Base-by-base conservation (phyloP, 2,888 invertebrate species). In the Amiota communis region DNA sequence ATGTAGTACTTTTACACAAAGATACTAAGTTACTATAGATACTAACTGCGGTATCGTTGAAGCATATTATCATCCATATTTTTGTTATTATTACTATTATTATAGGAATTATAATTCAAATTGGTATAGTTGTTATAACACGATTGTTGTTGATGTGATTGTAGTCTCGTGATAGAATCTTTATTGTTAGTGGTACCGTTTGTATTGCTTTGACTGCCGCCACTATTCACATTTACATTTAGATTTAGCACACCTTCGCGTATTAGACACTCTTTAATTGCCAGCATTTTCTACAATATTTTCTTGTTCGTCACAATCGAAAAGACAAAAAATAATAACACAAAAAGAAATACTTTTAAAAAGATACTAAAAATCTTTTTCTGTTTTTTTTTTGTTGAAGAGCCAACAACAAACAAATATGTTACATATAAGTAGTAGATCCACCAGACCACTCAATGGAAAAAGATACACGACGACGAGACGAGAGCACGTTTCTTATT, bases 231-330 rank as follows among this genome's bases (percentile, higher is more conserved):
- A 72, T 72, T 71, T 71, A 49, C 73, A 76, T 82, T 82, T 74
- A 85, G 76, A 79, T 87, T 87, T 63, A 87, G 81, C 46, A 87
- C 87, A 79, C 87, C 87, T 82, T 87, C 87, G 68, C 87, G 87
- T 76, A 88, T 88, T 17, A 87, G 76, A 72, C 88, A 87, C 82
- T 87, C 87, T 85, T 88, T 87, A 71, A 87, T 81, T 79, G 87
- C 87, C 77, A 87, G 80, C 87, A 87, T 87, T 65, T 63, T 63
- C 13, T 59, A n/a, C n/a, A n/a, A n/a, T n/a, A 15, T 63, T 63
- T n/a, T 53, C 6, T 53, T 12, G 53, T n/a, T 36, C 36, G 36
- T 36, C 36, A 36, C 36, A 36, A 36, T 36, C 36, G 36, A 36
- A 36, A 36, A 36, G 36, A 36, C 6, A 36, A 36, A 36, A 36